Conservation (phyloP, 2,113 vertebrate species). For the Galbula dea region DNA sequence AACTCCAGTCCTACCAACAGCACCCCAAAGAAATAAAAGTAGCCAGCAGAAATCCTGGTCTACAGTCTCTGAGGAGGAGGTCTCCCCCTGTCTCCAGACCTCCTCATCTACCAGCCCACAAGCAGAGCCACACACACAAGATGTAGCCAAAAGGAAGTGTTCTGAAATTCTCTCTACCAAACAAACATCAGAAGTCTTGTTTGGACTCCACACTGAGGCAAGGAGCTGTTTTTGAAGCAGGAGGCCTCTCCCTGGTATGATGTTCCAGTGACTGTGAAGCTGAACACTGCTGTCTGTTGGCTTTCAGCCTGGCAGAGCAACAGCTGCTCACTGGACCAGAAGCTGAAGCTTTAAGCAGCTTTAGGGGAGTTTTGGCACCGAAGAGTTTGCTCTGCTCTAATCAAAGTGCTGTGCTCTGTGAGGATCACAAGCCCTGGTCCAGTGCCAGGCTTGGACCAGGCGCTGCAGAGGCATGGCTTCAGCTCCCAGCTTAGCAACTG, state of each 20-base stretch:
- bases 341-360: background rate
- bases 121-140: background rate
- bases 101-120: background rate
- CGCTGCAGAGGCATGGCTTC: background rate
- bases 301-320: slow-evolving; percentile 1
- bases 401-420: slow-evolving; percentile 30
- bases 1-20: background rate
- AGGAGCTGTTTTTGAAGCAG: background rate
- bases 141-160: accelerated
- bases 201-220: background rate
- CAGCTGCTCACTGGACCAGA: slow-evolving; percentile 48
- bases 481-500: background rate
- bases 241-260: background rate
- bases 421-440: slow-evolving; percentile 22
- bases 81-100: background rate
- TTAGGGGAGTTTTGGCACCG: slow-evolving; percentile 4
- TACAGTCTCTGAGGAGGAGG: background rate
- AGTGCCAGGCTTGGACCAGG: background rate
- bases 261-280: background rate
- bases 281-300: background rate
- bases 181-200: background rate
- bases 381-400: slow-evolving; percentile 5
- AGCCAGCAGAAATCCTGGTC: background rate
- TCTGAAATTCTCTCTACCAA: background rate
- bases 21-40: background rate